A percentile compares a stretch with the other conserved stretches of the same genome.
These are phyloP conservation scores for Indicator indicator DNA, from an alignment of 2,113 vertebrate species.

Conservation along the genomic window DNA sequence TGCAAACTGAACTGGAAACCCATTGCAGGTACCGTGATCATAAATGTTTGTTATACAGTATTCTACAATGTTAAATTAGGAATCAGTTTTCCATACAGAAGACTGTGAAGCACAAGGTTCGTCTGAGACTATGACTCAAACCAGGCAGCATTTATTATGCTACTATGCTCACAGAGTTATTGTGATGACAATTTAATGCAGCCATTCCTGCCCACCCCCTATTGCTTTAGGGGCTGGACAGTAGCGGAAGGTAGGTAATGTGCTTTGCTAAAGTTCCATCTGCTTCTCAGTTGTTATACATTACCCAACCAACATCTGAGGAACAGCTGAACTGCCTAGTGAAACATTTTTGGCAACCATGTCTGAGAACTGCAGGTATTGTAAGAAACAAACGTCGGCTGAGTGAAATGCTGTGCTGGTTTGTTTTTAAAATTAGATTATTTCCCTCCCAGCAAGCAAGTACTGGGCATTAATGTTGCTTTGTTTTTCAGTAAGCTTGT, in stretches of 20 bases:
- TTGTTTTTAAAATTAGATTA: background rate
- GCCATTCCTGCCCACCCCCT: conserved; percentile 28
- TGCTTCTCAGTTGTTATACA: background rate
- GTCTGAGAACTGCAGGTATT: conserved; percentile 80
- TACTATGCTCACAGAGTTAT: conserved; percentile 56
- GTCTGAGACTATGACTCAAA: conserved; percentile 66
- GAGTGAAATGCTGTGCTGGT: conserved; percentile 60
- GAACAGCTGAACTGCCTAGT: conserved; percentile 71
- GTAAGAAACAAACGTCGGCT: conserved; percentile 78
- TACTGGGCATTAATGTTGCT: background rate
- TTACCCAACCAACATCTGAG: background rate
- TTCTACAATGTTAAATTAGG: conserved; percentile 74
- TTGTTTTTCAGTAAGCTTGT: conserved; percentile 23
- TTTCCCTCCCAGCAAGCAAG: conserved; percentile 41
- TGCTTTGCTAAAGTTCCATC: background rate
- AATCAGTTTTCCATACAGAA: conserved; percentile 76
- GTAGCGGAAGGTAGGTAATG: background rate
- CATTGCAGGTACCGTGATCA: conserved; percentile 78
- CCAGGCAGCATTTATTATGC: conserved; percentile 46
- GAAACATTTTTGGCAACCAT: conserved; percentile 84
- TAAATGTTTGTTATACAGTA: conserved; percentile 75
- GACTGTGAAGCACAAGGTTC: conserved; percentile 76
- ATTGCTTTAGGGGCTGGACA: background rate
- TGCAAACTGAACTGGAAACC: conserved; percentile 85
- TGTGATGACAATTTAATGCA: conserved; percentile 4